A percentile compares a stretch with the other conserved stretches of the same genome.
These are phyloP conservation scores for Megalurothrips usitatus DNA, from an alignment of 2,888 invertebrate species.

Conservation along the genomic window DNA sequence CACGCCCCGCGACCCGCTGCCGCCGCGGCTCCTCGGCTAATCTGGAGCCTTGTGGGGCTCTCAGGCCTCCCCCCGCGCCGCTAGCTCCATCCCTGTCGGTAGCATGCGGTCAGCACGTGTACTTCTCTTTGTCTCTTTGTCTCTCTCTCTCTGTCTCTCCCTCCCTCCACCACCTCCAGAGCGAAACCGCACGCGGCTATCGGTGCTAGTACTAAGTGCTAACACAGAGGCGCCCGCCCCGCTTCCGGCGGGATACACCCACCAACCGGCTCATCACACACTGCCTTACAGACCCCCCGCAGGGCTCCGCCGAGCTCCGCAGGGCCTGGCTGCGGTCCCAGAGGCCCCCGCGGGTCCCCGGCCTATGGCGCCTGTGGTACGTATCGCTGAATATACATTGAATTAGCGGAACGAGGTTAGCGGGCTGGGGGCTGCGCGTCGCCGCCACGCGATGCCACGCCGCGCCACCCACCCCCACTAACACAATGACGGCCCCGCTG, in stretches of 20 bases:
- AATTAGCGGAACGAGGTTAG: slow-evolving; percentile 24
- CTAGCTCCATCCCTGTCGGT: no score
- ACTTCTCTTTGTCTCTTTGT: no score
- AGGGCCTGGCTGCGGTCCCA: no score
- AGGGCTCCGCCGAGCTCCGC: no score
- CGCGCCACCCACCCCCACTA: background rate
- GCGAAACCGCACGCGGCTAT: background rate
- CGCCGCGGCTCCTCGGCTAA: background rate
- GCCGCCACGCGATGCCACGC: no score
- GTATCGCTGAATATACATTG: slow-evolving; percentile 25
- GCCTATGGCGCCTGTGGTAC: background rate
- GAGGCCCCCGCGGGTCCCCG: background rate
- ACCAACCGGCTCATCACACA: background rate
- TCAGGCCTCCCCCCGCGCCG: no score
- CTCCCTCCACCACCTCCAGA: background rate
- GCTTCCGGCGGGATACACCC: no score
- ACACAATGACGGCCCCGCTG: background rate
- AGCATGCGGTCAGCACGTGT: no score
- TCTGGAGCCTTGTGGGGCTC: no score
- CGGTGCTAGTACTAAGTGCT: no score
- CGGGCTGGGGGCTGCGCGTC: background rate
- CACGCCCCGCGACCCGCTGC: no score
- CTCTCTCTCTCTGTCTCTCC: background rate
- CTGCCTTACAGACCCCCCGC: background rate
- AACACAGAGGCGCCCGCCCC: no score